Evolutionary conservation across 92 coral and sea anemone species (phyloP), one percentile per base, ranked within the genome.

Genomic region (Heliopora coerulea): DNA sequence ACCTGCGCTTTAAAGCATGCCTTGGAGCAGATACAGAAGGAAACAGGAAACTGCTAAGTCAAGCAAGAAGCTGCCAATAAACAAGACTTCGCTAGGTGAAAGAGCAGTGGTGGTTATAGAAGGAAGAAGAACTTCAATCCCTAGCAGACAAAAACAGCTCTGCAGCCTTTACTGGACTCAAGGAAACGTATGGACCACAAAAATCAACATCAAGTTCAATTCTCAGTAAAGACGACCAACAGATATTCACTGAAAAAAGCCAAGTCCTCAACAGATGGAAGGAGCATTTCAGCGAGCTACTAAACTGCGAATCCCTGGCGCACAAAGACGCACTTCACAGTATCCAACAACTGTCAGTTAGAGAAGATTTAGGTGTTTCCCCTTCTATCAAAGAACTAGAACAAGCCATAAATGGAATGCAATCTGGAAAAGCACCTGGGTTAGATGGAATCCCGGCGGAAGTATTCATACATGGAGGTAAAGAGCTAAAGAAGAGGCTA

Each of bases 31-130:
- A 68, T 46, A 11, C 74, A 42, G 9, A 42, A 3, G 41, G 49
- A 23, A 30, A 42, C 19, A 6, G n/a, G 2, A 63, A 63, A 27
- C 33, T 27, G 33, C 34, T 46, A 30, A 2, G 31, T 35, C 29
- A 68, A 46, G 59, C 59, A 11, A 68, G 44, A 44, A 35, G 19
- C 58, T 11, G 49, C 18, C 23, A 28, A 29, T 46, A 46, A 40
- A 67, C n/a, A 68, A 68, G 59, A 25, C 74, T 68, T 24, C 27
- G 59, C 54, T 56, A 46, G 40, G 44, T 46, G 17, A 69, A 31
- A 48, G 56, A 69, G 31, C 9, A 58, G 29, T 69, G 49, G 62
- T 49, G 30, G 23, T 31, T 30, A 52, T 48, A 31, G 64, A 72
- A 72, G 0, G 64, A 42, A 19, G 23, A 30, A 49, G 64, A 72